Conservation (phyloP, 2,888 invertebrate species). For the Colletes collaris region DNA sequence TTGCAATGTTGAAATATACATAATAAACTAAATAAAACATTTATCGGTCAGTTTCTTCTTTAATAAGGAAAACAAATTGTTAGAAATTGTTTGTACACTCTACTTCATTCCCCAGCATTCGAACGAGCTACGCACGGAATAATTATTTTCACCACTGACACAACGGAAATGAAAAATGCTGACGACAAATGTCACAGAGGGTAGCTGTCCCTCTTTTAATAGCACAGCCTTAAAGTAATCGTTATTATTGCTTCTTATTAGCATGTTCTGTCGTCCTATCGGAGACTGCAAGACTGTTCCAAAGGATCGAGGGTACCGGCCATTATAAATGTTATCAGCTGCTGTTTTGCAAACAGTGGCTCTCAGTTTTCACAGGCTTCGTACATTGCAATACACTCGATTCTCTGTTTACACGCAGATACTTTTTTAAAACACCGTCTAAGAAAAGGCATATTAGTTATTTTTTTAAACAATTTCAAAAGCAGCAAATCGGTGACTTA, state of each 20-base stretch:
- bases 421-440: no score
- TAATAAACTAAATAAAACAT: no score
- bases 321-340: conserved; percentile 77
- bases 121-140: conserved; percentile 7
- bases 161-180: conserved; percentile 71
- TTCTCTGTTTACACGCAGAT: no score
- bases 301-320: conserved; percentile 71
- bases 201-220: conserved; percentile 59
- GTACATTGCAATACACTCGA: no score
- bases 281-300: conserved; percentile 73
- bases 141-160: conserved; percentile 52
- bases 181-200: conserved; percentile 68
- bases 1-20: no score
- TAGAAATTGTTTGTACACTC: conserved; percentile 1
- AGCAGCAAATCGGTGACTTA: no score
- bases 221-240: conserved; percentile 75
- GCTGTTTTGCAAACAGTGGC: conserved; percentile 75
- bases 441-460: no score
- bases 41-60: neutral
- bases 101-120: conserved; percentile 4
- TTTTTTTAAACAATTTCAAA: no score
- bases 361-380: conserved; percentile 52
- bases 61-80: conserved; percentile 10
- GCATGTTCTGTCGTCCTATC: conserved; percentile 78
- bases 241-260: conserved; percentile 78